phyloP scores from a whole-genome alignment of 2,888 invertebrate species.

The Drosophila monieri region DNA sequence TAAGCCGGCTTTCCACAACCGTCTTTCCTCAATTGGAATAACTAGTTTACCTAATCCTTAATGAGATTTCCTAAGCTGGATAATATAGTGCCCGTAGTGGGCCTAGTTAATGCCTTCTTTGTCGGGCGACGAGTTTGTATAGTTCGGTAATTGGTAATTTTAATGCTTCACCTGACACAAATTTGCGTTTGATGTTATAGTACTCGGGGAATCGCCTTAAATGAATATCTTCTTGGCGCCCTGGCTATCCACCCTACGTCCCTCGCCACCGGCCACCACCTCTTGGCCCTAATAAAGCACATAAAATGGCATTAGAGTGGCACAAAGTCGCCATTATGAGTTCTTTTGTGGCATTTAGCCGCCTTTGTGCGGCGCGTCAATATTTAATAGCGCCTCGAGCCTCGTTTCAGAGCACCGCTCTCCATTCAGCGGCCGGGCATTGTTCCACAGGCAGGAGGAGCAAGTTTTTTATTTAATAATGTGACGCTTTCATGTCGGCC shows the following conservation, averaged over 20 bases:
- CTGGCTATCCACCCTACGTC: not conserved
- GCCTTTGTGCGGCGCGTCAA: constrained; percentile 70
- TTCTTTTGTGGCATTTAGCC: constrained; percentile 77
- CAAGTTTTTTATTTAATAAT: constrained; percentile 55
- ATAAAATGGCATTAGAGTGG: constrained; percentile 73
- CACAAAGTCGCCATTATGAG: constrained; percentile 72
- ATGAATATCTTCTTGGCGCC: constrained; percentile 22
- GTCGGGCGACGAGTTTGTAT: constrained; percentile 44
- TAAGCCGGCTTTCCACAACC: constrained; percentile 8
- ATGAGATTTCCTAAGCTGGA: constrained; percentile 34
- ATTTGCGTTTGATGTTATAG: constrained; percentile 61
- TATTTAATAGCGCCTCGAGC: constrained; percentile 68
- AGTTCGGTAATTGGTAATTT: constrained; percentile 66
- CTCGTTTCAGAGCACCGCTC: constrained; percentile 21
- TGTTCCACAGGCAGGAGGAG: constrained; percentile 40
- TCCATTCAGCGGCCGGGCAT: constrained; percentile 39
- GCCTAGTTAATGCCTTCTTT: constrained; percentile 26
- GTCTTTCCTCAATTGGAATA: constrained; percentile 23
- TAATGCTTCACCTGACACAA: constrained; percentile 74
- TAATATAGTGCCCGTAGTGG: not conserved
- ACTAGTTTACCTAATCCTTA: constrained; percentile 38
- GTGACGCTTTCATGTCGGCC: constrained; percentile 42
- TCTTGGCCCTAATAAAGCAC: constrained; percentile 64
- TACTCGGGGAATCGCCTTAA: constrained; percentile 38
- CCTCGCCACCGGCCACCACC: not conserved